Evolutionary conservation across 1,140 invertebrate genomes (phyloP).

Genomic region (Drosophila nikananu): DNA sequence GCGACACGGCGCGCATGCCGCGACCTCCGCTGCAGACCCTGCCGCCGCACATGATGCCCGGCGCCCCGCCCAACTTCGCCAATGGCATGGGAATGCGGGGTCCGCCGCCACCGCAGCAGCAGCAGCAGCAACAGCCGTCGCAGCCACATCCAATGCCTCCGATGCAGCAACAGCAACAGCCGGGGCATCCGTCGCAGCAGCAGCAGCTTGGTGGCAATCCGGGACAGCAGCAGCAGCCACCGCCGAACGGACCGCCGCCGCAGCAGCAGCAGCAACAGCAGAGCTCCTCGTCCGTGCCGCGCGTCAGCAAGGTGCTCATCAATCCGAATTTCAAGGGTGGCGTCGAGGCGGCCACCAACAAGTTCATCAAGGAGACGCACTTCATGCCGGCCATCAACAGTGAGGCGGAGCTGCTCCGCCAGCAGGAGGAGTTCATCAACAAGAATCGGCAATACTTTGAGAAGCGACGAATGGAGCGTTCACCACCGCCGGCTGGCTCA

Average conservation of each 20-base stretch:
- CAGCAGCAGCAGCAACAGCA: slow-evolving; percentile 27
- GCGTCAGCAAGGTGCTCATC: slow-evolving; percentile 83
- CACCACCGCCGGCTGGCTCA: slow-evolving; percentile 53
- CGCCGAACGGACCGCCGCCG: slow-evolving; percentile 21
- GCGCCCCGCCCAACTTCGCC: slow-evolving; percentile 58
- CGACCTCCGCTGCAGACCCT: slow-evolving; percentile 69
- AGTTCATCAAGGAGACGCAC: slow-evolving; percentile 84
- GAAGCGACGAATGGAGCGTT: slow-evolving; percentile 79
- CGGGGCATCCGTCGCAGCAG: slow-evolving; percentile 30
- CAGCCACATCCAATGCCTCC: slow-evolving; percentile 19
- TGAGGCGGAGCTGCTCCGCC: slow-evolving; percentile 79
- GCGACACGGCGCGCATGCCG: slow-evolving; percentile 66
- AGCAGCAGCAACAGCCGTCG: slow-evolving; percentile 31
- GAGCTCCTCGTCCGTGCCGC: slow-evolving; percentile 44
- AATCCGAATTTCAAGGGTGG: slow-evolving; percentile 85
- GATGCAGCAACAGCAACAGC: slow-evolving; percentile 18
- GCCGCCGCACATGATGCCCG: slow-evolving; percentile 69
- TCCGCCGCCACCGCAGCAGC: slow-evolving; percentile 58
- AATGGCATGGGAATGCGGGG: slow-evolving; percentile 73
- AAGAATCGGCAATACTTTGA: slow-evolving; percentile 84
- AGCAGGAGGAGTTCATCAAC: slow-evolving; percentile 85
- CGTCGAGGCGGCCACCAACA: slow-evolving; percentile 84
- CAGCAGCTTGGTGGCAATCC: slow-evolving; percentile 12
- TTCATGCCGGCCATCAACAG: slow-evolving; percentile 79
- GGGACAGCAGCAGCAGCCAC: slow-evolving; percentile 12